These are phyloP conservation scores for Melanostigma gelatinosum DNA, from an alignment of 2,113 vertebrate genomes.

Conservation along the genomic window DNA sequence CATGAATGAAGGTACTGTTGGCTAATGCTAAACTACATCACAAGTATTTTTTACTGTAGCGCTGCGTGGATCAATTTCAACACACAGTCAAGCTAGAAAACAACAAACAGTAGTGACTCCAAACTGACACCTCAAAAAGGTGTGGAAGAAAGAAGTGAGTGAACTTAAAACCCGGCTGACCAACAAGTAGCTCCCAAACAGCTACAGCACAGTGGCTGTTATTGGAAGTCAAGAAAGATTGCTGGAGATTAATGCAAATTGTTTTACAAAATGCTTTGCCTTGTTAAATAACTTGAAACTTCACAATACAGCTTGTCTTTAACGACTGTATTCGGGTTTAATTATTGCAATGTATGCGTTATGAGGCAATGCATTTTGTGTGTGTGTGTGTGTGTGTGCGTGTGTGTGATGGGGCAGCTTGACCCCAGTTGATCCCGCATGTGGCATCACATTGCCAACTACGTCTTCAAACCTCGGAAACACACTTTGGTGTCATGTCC, in stretches of 20 bases:
- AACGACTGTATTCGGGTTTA: not conserved
- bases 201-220: not conserved
- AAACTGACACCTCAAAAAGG: too few relatives aligned
- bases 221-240: not conserved
- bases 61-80: not conserved
- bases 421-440: conserved; percentile 55
- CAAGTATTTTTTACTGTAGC: not conserved
- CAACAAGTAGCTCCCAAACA: not conserved
- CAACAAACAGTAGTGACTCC: not conserved
- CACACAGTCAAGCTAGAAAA: not conserved
- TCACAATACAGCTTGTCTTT: too few relatives aligned
- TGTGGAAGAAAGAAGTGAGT: too few relatives aligned
- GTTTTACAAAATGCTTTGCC: too few relatives aligned
- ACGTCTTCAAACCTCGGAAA: conserved; percentile 46
- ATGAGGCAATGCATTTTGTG: conserved; percentile 6
- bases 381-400: not conserved
- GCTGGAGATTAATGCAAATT: not conserved
- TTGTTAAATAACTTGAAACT: too few relatives aligned
- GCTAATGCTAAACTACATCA: not conserved
- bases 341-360: not conserved
- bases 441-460: conserved; percentile 37
- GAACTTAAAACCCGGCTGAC: too few relatives aligned
- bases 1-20: too few relatives aligned
- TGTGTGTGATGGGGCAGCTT: conserved; percentile 43
- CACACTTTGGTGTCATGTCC: conserved; percentile 42